Percentiles rank a stretch among this genome's conserved stretches.
phyloP scores from a whole-genome alignment of 1,140 invertebrate species.

The Varroa destructor region DNA sequence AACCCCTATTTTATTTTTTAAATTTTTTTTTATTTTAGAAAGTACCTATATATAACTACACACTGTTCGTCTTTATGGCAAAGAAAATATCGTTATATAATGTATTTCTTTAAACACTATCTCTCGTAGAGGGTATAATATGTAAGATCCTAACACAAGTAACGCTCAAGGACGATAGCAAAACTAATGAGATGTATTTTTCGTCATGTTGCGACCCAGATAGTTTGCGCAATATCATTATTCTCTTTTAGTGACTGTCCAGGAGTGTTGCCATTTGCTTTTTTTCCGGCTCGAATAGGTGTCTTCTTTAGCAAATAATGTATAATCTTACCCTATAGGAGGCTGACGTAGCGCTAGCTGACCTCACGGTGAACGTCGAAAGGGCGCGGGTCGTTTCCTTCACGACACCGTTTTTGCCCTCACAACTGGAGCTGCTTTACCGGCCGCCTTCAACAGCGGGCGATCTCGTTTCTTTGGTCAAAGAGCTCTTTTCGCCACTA shows the following conservation, averaged over 20 bases:
- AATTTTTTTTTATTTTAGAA: neutral
- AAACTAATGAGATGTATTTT: too few relatives aligned
- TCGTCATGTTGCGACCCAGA: too few relatives aligned
- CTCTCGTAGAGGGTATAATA: too few relatives aligned
- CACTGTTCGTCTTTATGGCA: too few relatives aligned
- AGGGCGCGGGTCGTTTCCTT: conserved; percentile 43
- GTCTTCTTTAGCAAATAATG: neutral
- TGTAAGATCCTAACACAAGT: too few relatives aligned
- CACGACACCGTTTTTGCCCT: conserved; percentile 43
- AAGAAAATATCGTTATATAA: too few relatives aligned
- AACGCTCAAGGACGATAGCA: too few relatives aligned
- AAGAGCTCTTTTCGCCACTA: conserved; percentile 39
- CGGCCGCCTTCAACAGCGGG: conserved; percentile 38
- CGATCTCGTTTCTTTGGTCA: conserved; percentile 37
- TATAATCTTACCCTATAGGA: conserved; percentile 36
- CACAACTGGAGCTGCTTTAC: conserved; percentile 41
- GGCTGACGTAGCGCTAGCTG: conserved; percentile 43
- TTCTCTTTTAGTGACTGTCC: neutral
- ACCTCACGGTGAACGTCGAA: conserved; percentile 42
- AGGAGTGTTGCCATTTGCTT: neutral
- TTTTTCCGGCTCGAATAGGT: neutral
- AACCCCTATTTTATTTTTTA: conserved; percentile 7
- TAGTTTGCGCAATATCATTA: neutral
- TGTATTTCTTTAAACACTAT: too few relatives aligned
- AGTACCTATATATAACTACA: too few relatives aligned